These are phyloP conservation scores for Panurus biarmicus DNA, from an alignment of 2,113 vertebrate species.

Conservation along the genomic window DNA sequence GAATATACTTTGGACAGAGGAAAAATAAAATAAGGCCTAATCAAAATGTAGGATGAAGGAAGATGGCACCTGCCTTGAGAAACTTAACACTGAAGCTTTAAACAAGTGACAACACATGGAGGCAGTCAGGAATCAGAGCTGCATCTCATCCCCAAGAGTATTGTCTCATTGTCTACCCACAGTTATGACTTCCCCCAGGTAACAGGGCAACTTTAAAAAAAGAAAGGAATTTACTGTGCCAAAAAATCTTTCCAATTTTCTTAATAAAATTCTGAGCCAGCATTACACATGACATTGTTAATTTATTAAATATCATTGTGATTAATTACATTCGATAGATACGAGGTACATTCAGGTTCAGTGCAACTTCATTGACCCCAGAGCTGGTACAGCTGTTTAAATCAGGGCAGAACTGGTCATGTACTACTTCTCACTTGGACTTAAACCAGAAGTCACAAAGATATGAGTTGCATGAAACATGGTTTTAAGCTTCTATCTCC, in stretches of 20 bases:
- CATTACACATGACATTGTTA: background rate
- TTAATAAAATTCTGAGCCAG: slow-evolving; percentile 8
- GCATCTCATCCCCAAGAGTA: slow-evolving; percentile 9
- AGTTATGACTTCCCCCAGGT: background rate
- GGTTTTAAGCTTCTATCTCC: background rate
- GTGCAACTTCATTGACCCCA: background rate
- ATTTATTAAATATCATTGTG: slow-evolving; percentile 9
- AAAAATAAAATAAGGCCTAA: background rate
- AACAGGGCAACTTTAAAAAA: background rate
- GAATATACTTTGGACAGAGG: background rate
- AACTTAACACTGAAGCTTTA: background rate
- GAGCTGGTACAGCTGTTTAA: slow-evolving; percentile 12
- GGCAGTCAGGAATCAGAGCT: slow-evolving; percentile 40
- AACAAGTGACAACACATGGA: slow-evolving; percentile 28
- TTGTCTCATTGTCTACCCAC: background rate
- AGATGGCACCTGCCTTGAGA: slow-evolving; percentile 10
- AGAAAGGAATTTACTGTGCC: background rate
- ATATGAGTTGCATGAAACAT: background rate
- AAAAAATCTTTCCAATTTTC: background rate
- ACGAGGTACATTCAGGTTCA: background rate
- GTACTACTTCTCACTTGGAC: background rate
- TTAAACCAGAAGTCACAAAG: background rate
- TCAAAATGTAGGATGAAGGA: background rate
- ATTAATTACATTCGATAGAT: background rate
- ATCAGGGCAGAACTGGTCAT: background rate